Percentiles rank a stretch among this genome's conserved stretches.
Conservation (phyloP, 2,797 vertebrate genomes). For the Squalus acanthias region DNA sequence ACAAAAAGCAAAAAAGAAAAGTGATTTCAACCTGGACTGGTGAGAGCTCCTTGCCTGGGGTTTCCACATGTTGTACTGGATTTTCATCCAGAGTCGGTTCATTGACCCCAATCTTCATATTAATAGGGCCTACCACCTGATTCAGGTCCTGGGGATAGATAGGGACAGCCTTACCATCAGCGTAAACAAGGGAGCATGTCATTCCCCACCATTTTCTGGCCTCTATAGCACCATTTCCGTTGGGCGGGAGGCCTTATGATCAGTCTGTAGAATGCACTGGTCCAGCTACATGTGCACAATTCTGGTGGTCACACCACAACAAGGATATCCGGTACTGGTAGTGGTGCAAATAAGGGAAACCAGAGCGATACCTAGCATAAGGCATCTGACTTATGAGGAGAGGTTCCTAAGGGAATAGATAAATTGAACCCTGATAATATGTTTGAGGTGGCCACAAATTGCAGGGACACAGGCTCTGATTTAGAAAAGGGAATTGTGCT, state of each 20-base stretch:
- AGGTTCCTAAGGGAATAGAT: neutral
- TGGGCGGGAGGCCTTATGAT: neutral
- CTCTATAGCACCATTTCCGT: too few species aligned
- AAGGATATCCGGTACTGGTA: neutral
- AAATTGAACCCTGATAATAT: neutral
- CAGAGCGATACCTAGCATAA: neutral
- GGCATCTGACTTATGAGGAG: neutral
- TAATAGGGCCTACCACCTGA: too few species aligned
- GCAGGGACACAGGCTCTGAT: neutral
- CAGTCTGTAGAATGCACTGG: neutral
- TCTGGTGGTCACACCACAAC: neutral
- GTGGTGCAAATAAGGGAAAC: neutral
- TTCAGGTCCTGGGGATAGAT: too few species aligned
- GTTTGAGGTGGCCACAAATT: neutral
- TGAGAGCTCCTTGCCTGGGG: too few species aligned
- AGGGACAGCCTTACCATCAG: too few species aligned
- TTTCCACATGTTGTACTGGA: too few species aligned
- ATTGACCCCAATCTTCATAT: too few species aligned
- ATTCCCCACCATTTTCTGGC: too few species aligned
- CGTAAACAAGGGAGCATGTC: too few species aligned
- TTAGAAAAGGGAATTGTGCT: neutral
- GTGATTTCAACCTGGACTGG: neutral
- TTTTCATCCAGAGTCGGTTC: too few species aligned
- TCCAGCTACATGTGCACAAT: neutral
- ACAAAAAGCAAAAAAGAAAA: neutral